Conservation (phyloP, 1,140 invertebrate species). For the Drosophila tristis region DNA sequence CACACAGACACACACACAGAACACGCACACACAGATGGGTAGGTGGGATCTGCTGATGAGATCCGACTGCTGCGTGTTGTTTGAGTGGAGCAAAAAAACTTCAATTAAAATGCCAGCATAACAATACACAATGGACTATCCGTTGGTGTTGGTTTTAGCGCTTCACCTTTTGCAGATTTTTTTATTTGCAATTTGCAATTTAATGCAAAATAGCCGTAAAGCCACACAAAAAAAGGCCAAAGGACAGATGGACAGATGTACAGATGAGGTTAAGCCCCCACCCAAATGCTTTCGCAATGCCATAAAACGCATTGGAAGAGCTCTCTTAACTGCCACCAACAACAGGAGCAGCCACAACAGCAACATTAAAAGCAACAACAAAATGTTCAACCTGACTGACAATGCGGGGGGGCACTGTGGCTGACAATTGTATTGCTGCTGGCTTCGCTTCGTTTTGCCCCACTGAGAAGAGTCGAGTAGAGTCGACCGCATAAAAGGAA, state of each 20-base stretch:
- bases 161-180: not conserved
- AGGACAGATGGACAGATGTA: constrained; percentile 9
- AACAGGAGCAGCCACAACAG: constrained; percentile 9
- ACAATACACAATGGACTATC: constrained; percentile 47
- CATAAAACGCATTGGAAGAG: constrained; percentile 66
- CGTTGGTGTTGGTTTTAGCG: constrained; percentile 20
- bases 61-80: no score
- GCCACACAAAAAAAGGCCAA: constrained; percentile 50
- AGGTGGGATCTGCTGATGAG: constrained; percentile 3
- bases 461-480: constrained; percentile 6
- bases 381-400: constrained; percentile 52
- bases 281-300: constrained; percentile 31
- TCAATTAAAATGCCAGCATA: constrained; percentile 66
- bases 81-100: constrained; percentile 36
- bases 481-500: no score
- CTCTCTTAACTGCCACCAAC: constrained; percentile 48
- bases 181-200: constrained; percentile 58
- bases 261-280: constrained; percentile 33
- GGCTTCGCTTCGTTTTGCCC: constrained; percentile 6
- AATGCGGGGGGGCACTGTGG: constrained; percentile 8
- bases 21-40: not conserved
- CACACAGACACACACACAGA: constrained; percentile 13
- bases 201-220: constrained; percentile 66
- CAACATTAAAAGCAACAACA: constrained; percentile 16
- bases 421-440: constrained; percentile 49